Evolutionary conservation across 2,888 invertebrate genomes (phyloP).

Genomic region (Tetranychus piercei): DNA sequence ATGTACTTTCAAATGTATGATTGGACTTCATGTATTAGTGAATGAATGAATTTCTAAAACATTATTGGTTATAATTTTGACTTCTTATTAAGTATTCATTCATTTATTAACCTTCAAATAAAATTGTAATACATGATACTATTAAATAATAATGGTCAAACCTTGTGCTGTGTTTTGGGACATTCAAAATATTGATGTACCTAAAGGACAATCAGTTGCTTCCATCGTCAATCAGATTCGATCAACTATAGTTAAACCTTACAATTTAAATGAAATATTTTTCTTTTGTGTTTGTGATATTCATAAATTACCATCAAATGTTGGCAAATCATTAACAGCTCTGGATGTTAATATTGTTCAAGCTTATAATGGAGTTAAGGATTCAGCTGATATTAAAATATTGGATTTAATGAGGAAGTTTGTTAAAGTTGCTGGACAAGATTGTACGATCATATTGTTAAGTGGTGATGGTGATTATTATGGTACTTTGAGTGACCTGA

Average conservation of each 20-base stretch:
- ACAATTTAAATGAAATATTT: neutral
- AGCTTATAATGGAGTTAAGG: neutral
- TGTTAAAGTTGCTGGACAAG: neutral
- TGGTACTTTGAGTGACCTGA: neutral
- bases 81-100: neutral
- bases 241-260: neutral
- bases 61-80: too few species aligned
- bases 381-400: neutral
- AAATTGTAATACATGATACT: too few species aligned
- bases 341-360: neutral
- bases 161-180: neutral
- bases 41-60: too few species aligned
- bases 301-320: neutral
- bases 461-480: neutral
- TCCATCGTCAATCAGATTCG: neutral
- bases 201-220: neutral
- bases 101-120: too few species aligned
- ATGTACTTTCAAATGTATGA: too few species aligned
- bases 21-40: too few species aligned
- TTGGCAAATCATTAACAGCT: neutral
- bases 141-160: too few species aligned
- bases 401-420: neutral
- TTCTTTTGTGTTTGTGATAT: neutral
- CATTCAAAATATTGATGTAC: neutral
- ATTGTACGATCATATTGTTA: neutral